These are phyloP conservation scores for Helleia helle DNA, from an alignment of 2,888 invertebrate species.

Conservation along the genomic window DNA sequence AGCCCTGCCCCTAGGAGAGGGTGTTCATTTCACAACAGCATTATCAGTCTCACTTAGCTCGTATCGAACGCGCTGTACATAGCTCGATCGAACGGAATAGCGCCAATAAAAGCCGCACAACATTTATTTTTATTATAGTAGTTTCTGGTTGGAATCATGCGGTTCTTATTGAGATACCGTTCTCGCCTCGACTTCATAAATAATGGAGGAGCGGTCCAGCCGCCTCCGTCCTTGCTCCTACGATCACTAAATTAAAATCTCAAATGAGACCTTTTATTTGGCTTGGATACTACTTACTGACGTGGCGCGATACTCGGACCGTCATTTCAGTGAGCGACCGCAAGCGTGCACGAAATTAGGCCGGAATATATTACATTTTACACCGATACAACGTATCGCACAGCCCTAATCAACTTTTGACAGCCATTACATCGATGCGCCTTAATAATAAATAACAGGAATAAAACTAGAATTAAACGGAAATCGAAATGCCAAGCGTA, in stretches of 20 bases:
- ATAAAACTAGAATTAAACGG: slow-evolving; percentile 5
- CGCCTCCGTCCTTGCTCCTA: slow-evolving; percentile 37
- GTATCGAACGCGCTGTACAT: slow-evolving; percentile 59
- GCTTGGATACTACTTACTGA: slow-evolving; percentile 33
- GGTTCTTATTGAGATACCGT: slow-evolving; percentile 31
- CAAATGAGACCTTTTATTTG: slow-evolving; percentile 41
- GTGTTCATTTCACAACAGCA: slow-evolving; percentile 44
- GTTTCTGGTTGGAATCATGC: slow-evolving; percentile 24
- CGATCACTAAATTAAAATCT: slow-evolving; percentile 45
- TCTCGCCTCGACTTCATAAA: slow-evolving; percentile 43
- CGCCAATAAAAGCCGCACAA: slow-evolving; percentile 37
- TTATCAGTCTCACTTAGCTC: slow-evolving; percentile 73
- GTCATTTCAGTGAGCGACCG: slow-evolving; percentile 32
- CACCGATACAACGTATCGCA: slow-evolving; percentile 6
- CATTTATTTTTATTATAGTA: slow-evolving; percentile 19
- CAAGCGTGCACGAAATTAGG: slow-evolving; percentile 36
- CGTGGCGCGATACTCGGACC: slow-evolving; percentile 21
- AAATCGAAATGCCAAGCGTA: slow-evolving; percentile 8
- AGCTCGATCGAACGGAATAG: slow-evolving; percentile 36
- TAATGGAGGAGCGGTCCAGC: slow-evolving; percentile 51
- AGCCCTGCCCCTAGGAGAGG: slow-evolving; percentile 4
- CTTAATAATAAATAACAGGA: slow-evolving; percentile 12
- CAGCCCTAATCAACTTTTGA: slow-evolving; percentile 7
- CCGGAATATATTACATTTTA: slow-evolving; percentile 31
- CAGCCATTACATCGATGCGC: slow-evolving; percentile 5